Evolutionary conservation across 2,113 vertebrate genomes (phyloP).

Genomic region (Calidris pugnax): DNA sequence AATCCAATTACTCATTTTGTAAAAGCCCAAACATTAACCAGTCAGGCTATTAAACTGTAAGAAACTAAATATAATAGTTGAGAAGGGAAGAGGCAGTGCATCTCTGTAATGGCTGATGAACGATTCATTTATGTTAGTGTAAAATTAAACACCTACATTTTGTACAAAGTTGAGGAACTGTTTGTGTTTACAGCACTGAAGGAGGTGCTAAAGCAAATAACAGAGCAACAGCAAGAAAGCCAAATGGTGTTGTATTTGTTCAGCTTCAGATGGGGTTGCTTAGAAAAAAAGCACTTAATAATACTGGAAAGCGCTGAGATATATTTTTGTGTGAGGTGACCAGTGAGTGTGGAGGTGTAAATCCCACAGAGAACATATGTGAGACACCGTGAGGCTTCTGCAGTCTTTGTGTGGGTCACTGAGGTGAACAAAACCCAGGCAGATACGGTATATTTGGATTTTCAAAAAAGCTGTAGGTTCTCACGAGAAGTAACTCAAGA

Average conservation of each 20-base stretch:
- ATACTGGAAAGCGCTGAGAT: background rate
- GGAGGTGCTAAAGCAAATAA: background rate
- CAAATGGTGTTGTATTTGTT: conserved; percentile 7
- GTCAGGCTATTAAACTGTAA: background rate
- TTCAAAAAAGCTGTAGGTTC: background rate
- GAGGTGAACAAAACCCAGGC: background rate
- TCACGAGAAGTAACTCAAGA: background rate
- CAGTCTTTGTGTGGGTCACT: background rate
- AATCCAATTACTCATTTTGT: background rate
- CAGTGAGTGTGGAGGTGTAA: background rate
- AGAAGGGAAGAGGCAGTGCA: background rate
- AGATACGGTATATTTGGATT: background rate
- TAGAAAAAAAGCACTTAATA: background rate
- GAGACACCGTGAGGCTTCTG: background rate
- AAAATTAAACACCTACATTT: conserved; percentile 10
- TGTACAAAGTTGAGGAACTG: background rate
- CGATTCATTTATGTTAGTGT: conserved; percentile 6
- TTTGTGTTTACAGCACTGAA: background rate
- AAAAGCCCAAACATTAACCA: background rate
- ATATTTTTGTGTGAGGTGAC: background rate
- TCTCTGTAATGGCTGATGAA: background rate
- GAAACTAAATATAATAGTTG: background rate
- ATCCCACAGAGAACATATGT: background rate
- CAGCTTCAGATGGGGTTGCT: background rate
- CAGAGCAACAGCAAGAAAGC: background rate